A percentile compares a stretch with the other conserved stretches of the same genome.
Conservation (phyloP, 2,888 invertebrate species). For the Stenotaenia linearis region DNA sequence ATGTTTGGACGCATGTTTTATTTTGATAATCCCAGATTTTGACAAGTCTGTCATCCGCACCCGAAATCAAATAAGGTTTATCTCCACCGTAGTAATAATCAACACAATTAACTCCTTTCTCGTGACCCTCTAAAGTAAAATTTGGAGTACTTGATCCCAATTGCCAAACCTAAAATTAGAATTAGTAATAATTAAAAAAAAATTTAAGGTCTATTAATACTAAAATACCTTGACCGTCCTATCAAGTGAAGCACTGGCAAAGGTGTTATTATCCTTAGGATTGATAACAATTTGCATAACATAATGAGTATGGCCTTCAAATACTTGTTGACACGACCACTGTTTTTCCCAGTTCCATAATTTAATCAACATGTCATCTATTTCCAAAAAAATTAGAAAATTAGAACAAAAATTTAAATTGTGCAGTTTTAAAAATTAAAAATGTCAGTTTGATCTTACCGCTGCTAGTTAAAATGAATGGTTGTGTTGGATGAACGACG, state of each 20-base stretch:
- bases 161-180: slow-evolving; percentile 74
- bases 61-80: slow-evolving; percentile 97
- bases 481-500: slow-evolving; percentile 94
- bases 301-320: slow-evolving; percentile 98
- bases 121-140: slow-evolving; percentile 94
- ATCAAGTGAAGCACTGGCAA: slow-evolving; percentile 98
- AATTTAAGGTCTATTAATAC: too few species aligned
- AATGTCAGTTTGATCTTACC: slow-evolving; percentile 59
- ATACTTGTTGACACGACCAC: slow-evolving; percentile 96
- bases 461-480: slow-evolving; percentile 91
- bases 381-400: slow-evolving; percentile 42
- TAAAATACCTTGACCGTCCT: slow-evolving; percentile 78
- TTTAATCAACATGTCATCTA: slow-evolving; percentile 97
- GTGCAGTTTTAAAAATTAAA: too few species aligned
- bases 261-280: slow-evolving; percentile 99
- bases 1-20: slow-evolving; percentile 96
- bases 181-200: too few species aligned
- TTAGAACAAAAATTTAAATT: background rate
- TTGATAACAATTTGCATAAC: slow-evolving; percentile 99
- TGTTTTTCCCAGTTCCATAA: slow-evolving; percentile 99
- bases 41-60: slow-evolving; percentile 93
- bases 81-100: slow-evolving; percentile 99
- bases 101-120: slow-evolving; percentile 98
- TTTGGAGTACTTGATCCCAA: slow-evolving; percentile 94
- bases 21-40: slow-evolving; percentile 99